Base-by-base conservation (phyloP, 1,140 invertebrate species). In the Drosophila mojavensis region DNA sequence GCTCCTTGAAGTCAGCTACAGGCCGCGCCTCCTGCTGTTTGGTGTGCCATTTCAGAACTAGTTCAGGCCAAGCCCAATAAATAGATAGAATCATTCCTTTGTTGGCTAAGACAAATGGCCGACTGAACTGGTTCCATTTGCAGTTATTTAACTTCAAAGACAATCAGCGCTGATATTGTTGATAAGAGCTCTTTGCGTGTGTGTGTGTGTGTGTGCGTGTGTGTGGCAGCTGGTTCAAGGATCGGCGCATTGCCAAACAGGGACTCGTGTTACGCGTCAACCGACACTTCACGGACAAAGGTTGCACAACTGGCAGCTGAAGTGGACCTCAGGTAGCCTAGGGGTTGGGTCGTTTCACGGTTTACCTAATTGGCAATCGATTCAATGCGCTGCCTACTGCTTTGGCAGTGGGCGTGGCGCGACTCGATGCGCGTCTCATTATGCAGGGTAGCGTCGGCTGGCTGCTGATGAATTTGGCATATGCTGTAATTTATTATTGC, bases 201-300 rank as follows among this genome's bases (percentile, higher is more conserved):
- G 7, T 28, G 50, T 47, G 15, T 30, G 4, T 56, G 15, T 59
- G 24, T 39, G 47, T 30, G 51, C 48, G 30, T 45, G 9, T 66
- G 28, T 60, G 36, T 50, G 54, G 73, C 67, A 71, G 73, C 67
- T 71, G 66, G 11, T 53, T 0, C n/a, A 51, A 39, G 39, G 33
- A 54, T 54, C 63, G 36, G 20, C 39, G 47, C 71, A 71, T 53
- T 74, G 62, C 88, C 20, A 24, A 24, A 24, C 20, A 24, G 20
- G 6, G 84, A 82, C 83, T 86, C 83, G 82, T 88, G 83, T 82
- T 88, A 75, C 76, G 75, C 81, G 64, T 73, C 75, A 84, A 79
- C 74, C 65, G 75, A 51, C 77, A 79, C 65, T 81, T 68, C 54
- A 56, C 9, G 28, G n/a, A 30, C 5, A 15, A 51, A 39, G 36